Percentiles rank a stretch among this genome's conserved stretches.
Conservation (phyloP, 1,140 invertebrate species). For the Brachionus rubens region DNA sequence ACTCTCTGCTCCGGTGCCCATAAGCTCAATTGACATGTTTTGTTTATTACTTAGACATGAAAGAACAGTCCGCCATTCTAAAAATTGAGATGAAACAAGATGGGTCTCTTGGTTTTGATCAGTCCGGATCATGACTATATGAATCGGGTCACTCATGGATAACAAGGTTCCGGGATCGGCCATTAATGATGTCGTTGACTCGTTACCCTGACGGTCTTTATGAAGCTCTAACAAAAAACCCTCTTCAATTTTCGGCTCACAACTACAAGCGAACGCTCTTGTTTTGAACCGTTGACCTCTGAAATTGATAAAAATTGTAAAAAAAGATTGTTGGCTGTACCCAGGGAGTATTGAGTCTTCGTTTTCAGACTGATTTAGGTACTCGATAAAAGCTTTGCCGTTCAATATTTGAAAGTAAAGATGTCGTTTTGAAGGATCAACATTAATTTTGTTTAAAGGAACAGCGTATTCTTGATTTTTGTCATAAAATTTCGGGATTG, state of each 20-base stretch:
- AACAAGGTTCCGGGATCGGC: constrained; percentile 54
- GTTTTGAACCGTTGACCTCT: constrained; percentile 58
- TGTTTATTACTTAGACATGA: constrained; percentile 50
- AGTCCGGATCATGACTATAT: constrained; percentile 57
- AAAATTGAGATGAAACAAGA: constrained; percentile 57
- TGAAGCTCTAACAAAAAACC: constrained; percentile 59
- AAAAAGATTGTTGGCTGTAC: constrained; percentile 49
- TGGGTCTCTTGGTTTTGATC: constrained; percentile 54
- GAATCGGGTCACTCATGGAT: constrained; percentile 56
- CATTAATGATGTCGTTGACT: constrained; percentile 50
- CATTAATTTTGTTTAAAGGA: constrained; percentile 22
- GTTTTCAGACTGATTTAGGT: constrained; percentile 32
- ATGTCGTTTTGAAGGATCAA: constrained; percentile 30
- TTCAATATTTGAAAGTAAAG: constrained; percentile 23
- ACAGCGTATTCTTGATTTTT: constrained; percentile 5
- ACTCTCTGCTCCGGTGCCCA: constrained; percentile 57
- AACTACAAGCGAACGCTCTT: constrained; percentile 56
- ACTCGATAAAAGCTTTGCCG: constrained; percentile 40
- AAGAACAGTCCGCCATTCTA: constrained; percentile 58
- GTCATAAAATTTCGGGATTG: background rate
- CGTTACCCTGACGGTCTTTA: constrained; percentile 54
- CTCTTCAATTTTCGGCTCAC: constrained; percentile 58
- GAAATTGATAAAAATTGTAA: constrained; percentile 57
- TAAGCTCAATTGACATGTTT: constrained; percentile 54
- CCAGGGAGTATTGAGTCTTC: background rate